phyloP scores from a whole-genome alignment of 2,888 invertebrate species.

The Nephrotoma guestfalica region DNA sequence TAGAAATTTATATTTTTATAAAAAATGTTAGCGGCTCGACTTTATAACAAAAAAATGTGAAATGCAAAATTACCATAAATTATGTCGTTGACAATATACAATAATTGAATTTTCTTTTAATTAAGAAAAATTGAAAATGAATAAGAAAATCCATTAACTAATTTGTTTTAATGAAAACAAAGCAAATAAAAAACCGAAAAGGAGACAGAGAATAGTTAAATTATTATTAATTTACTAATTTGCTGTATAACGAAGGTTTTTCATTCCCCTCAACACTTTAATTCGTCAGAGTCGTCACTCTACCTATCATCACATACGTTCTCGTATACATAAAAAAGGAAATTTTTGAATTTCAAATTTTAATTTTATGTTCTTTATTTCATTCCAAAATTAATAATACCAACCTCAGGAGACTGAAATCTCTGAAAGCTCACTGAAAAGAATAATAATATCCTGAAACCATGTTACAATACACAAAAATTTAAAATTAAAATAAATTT shows the following conservation, averaged over 20 bases:
- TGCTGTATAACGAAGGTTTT: neutral
- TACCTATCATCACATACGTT: neutral
- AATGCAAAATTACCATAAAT: conserved; percentile 1
- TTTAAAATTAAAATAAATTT: neutral
- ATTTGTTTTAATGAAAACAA: neutral
- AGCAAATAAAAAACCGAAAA: neutral
- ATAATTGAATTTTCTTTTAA: neutral
- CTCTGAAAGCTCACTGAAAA: neutral
- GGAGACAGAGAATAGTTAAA: neutral
- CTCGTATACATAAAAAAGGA: too few relatives aligned
- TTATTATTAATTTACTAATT: neutral
- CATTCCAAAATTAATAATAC: neutral
- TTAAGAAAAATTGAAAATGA: neutral
- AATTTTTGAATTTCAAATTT: neutral
- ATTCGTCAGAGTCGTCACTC: neutral
- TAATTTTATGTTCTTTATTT: neutral
- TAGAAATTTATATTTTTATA: neutral
- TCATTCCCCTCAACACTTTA: neutral
- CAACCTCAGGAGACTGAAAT: neutral
- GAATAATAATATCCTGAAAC: neutral
- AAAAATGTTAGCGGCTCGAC: neutral
- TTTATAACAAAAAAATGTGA: neutral
- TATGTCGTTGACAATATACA: neutral
- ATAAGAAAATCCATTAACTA: conserved; percentile 2
- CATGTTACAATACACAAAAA: neutral